phyloP scores from a whole-genome alignment of 2,888 invertebrate genomes.

The Shargacucullia verbasci region DNA sequence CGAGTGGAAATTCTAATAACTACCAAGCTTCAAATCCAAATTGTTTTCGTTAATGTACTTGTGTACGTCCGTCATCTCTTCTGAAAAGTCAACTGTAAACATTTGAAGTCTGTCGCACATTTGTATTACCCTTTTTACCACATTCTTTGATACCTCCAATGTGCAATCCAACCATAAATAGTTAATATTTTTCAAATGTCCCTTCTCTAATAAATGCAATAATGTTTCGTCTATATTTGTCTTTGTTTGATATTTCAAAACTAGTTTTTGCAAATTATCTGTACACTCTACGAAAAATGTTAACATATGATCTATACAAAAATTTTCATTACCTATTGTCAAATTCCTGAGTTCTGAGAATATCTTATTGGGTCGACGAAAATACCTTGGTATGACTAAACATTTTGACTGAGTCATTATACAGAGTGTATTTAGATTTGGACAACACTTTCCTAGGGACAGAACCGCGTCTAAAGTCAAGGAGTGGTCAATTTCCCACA shows the following conservation, averaged over 20 bases:
- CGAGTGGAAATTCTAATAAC: conserved; percentile 69
- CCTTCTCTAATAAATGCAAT: conserved; percentile 73
- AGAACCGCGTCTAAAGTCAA: conserved; percentile 78
- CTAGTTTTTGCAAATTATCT: conserved; percentile 75
- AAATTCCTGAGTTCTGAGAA: conserved; percentile 76
- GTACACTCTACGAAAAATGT: conserved; percentile 80
- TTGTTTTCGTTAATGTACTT: conserved; percentile 80
- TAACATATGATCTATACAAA: conserved; percentile 77
- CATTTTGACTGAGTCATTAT: conserved; percentile 82
- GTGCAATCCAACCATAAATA: conserved; percentile 85
- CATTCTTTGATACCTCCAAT: conserved; percentile 78
- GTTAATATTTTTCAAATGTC: conserved; percentile 74
- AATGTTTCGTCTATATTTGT: conserved; percentile 77
- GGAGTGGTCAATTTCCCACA: conserved; percentile 84
- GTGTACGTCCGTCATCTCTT: conserved; percentile 75
- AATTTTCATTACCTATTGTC: conserved; percentile 82
- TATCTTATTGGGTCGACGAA: conserved; percentile 70
- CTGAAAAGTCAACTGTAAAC: conserved; percentile 79
- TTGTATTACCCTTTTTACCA: conserved; percentile 77
- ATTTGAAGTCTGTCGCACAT: conserved; percentile 75
- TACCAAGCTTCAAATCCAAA: conserved; percentile 81
- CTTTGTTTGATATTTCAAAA: conserved; percentile 82
- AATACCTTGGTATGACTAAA: conserved; percentile 76
- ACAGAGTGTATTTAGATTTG: conserved; percentile 79
- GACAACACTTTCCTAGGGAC: conserved; percentile 79